Evolutionary conservation across 2,113 vertebrate species (phyloP).

Genomic region (Phaethon lepturus): DNA sequence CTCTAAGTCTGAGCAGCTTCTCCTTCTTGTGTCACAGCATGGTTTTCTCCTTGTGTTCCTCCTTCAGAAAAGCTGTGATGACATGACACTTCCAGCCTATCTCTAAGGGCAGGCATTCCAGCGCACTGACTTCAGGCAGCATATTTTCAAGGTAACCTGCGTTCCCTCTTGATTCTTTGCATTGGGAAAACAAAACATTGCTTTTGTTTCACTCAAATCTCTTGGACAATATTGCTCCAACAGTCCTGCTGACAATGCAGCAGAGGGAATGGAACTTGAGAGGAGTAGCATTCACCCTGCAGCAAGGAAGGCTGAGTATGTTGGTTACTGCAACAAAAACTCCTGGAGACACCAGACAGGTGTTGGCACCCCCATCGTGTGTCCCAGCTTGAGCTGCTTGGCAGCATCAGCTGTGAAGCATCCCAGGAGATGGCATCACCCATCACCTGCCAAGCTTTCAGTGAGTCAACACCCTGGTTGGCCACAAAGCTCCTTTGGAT

Average conservation of each 20-base stretch:
- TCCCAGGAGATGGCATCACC: not conserved
- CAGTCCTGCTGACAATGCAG: not conserved
- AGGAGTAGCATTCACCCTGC: not conserved
- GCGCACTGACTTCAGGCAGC: not conserved
- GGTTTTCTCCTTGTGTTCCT: not conserved
- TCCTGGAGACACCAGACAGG: not conserved
- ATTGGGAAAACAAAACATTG: too few relatives aligned
- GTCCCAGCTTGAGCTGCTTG: not conserved
- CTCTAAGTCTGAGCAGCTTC: not conserved
- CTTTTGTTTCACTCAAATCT: not conserved
- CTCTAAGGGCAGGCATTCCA: not conserved
- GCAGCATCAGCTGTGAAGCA: not conserved
- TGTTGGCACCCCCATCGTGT: not conserved
- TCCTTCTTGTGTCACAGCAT: not conserved
- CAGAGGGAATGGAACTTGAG: not conserved
- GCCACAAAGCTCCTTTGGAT: not conserved
- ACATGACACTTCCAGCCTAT: not conserved
- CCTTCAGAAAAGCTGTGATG: not conserved
- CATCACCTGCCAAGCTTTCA: not conserved
- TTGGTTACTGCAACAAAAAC: not conserved
- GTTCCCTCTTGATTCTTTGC: not conserved
- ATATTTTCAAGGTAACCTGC: not conserved
- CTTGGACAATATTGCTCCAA: not conserved
- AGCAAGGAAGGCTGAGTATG: not conserved
- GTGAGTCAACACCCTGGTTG: not conserved